Base-by-base conservation (phyloP, 23 tunicate genomes). In the Styela clava region DNA sequence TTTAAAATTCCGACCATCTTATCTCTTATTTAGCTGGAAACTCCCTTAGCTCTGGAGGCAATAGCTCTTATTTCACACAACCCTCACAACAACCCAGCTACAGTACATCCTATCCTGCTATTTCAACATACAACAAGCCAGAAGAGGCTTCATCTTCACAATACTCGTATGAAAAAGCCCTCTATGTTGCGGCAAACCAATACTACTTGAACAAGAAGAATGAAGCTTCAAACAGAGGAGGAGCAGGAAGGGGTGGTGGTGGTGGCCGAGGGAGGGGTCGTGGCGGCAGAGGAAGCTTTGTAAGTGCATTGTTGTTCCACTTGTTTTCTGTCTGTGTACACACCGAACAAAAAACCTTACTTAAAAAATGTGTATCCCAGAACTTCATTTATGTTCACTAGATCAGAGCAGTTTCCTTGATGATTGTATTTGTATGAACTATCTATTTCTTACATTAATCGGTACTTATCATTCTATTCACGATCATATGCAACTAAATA, bases 81-180 rank as follows among this genome's bases (percentile, higher is more conserved):
- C 34, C 25, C 16, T 35, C 26, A 16, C 64, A 34, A 44, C 33
- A 52, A 52, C 20, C 33, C 16, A 19, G 62, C n/a, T 44, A 21
- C 27, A 76, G 29, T n/a, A 64, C 83, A 64, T 31, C 83, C 12
- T 79, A 79, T 24, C 81, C 81, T 5, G 28, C 35, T 21, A 19
- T 16, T 16, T 5, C 81, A 24, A 20, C 73, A 12, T 63, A 64
- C 83, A 63, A 29, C n/a, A 63, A 79, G 26, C 83, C 33, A 32
- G 69, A 56, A 24, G 51, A 31, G 19, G 83, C 73, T 36, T 79
- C 78, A 24, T 62, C 76, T 56, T 35, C 93, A 7, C 93, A 88
- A 31, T 88, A 86, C 26, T 72, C 94, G 3, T 89, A 89, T 62
- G 95, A 89, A 37, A 89, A 89, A 37, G 89, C 86, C 2, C 80